These are phyloP conservation scores for Procavia capensis DNA, from an alignment of 2,113 vertebrate genomes.

Conservation along the genomic window DNA sequence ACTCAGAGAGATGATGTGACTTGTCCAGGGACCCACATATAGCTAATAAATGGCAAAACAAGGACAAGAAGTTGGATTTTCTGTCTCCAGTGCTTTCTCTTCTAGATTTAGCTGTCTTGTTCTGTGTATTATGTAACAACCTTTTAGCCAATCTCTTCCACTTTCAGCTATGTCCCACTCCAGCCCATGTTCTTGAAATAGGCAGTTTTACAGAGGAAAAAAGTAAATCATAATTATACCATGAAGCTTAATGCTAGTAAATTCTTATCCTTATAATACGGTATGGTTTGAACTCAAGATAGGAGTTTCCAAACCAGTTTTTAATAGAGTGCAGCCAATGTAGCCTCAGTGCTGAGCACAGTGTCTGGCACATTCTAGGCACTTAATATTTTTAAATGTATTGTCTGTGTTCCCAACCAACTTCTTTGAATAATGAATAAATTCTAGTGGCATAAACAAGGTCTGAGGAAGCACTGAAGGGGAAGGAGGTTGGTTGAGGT, in stretches of 20 bases:
- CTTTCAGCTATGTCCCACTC: background rate
- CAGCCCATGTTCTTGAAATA: conserved; percentile 1
- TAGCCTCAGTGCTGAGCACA: background rate
- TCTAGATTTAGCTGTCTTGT: background rate
- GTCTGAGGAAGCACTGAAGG: background rate
- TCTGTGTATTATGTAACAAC: background rate
- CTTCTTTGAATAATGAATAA: background rate
- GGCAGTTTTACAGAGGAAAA: conserved; percentile 25
- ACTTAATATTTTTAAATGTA: background rate
- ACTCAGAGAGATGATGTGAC: background rate
- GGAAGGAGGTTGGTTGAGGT: background rate
- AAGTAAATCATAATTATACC: conserved; percentile 34
- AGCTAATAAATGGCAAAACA: background rate
- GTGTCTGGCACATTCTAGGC: background rate
- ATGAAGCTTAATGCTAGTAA: background rate
- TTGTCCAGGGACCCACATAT: background rate
- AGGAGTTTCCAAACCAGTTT: background rate
- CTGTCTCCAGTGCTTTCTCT: background rate
- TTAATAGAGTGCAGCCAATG: background rate
- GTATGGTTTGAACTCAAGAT: background rate
- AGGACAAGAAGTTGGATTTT: background rate
- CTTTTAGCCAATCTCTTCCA: background rate
- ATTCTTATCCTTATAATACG: background rate
- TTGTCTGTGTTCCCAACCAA: background rate
- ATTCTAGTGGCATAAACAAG: background rate